Conservation (phyloP, 2,888 invertebrate genomes). For the Oscheius sp. region DNA sequence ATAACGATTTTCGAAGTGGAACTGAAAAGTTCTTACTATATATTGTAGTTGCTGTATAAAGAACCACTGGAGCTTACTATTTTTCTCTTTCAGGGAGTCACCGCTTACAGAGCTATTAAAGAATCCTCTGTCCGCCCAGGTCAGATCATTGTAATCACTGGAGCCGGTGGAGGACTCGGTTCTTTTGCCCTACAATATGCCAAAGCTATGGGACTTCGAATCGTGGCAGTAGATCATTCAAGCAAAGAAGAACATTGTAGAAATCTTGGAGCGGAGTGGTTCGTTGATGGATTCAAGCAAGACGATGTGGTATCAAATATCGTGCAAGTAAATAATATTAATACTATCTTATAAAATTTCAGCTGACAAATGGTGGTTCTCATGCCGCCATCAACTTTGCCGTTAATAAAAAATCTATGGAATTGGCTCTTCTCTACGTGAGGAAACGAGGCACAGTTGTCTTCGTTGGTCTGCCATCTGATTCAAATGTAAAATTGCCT, state of each 20-base stretch:
- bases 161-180: constrained; percentile 58
- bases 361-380: constrained; percentile 41
- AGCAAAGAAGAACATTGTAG: constrained; percentile 44
- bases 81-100: constrained; percentile 50
- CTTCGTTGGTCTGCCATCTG: constrained; percentile 40
- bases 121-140: constrained; percentile 50
- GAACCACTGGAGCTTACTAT: too few species aligned
- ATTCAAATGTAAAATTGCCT: constrained; percentile 33
- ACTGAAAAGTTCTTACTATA: too few species aligned
- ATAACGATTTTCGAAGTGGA: too few species aligned
- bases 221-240: constrained; percentile 48
- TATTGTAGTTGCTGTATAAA: too few species aligned
- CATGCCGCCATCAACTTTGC: constrained; percentile 42
- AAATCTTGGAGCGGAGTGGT: constrained; percentile 47
- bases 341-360: background rate
- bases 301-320: constrained; percentile 39
- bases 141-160: constrained; percentile 51
- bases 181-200: constrained; percentile 55
- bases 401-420: constrained; percentile 37
- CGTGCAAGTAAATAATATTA: constrained; percentile 20
- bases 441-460: constrained; percentile 42
- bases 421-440: constrained; percentile 35
- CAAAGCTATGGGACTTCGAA: constrained; percentile 53
- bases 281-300: constrained; percentile 39
- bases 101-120: constrained; percentile 52